Evolutionary conservation across 2,113 vertebrate genomes (phyloP).

Genomic region (Vidua chalybeata): DNA sequence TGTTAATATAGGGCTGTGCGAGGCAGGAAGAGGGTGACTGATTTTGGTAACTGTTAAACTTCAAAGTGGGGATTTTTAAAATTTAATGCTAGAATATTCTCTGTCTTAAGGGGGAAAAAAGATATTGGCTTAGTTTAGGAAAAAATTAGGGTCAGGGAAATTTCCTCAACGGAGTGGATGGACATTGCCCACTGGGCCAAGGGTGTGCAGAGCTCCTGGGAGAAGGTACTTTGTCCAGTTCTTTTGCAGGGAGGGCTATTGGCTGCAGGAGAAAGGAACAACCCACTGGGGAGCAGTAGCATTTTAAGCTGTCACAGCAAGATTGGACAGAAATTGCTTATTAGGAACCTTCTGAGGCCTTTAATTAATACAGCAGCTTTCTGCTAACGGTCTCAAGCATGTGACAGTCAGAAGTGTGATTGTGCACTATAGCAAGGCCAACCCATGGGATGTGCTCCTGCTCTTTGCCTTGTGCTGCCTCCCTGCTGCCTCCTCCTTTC

Average conservation of each 20-base stretch:
- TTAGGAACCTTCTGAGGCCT: conserved; percentile 33
- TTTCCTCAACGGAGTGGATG: not conserved
- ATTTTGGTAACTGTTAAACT: not conserved
- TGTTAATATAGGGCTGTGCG: not conserved
- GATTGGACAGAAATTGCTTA: conserved; percentile 33
- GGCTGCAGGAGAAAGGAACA: not conserved
- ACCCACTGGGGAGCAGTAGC: not conserved
- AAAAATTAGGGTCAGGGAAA: not conserved
- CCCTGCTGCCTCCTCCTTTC: not conserved
- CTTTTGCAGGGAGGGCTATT: not conserved
- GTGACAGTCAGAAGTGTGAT: not conserved
- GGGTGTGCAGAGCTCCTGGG: not conserved
- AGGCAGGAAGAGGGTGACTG: not conserved
- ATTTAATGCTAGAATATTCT: not conserved
- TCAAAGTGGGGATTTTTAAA: not conserved
- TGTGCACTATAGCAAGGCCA: not conserved
- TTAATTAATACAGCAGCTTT: conserved; percentile 45
- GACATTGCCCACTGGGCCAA: too few species aligned
- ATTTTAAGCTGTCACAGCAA: not conserved
- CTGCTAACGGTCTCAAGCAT: not conserved
- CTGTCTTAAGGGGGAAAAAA: not conserved
- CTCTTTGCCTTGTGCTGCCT: not conserved
- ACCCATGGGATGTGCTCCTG: not conserved
- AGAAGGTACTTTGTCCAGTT: not conserved
- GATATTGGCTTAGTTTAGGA: not conserved